These are phyloP conservation scores for Epirrhoe tristata DNA, from an alignment of 2,888 invertebrate species.

Conservation along the genomic window DNA sequence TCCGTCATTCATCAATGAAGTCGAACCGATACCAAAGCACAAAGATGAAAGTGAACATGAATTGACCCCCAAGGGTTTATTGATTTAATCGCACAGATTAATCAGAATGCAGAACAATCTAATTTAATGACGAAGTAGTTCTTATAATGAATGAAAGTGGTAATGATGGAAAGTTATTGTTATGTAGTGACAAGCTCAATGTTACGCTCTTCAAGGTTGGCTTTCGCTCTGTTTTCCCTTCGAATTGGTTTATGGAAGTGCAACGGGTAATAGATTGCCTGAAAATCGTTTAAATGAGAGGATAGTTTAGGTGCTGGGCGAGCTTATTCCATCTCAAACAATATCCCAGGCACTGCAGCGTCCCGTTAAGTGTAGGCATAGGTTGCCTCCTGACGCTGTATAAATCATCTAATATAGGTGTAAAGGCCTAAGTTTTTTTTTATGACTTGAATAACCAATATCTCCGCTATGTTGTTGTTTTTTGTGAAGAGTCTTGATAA, in stretches of 20 bases:
- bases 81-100: slow-evolving; percentile 55
- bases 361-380: no score
- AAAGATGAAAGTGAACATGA: slow-evolving; percentile 48
- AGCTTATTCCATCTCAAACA: no score
- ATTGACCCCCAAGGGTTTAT: slow-evolving; percentile 57
- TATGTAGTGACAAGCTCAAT: slow-evolving; percentile 30
- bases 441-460: no score
- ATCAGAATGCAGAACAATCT: slow-evolving; percentile 44
- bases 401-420: no score
- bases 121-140: slow-evolving; percentile 49
- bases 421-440: no score
- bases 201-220: slow-evolving; percentile 37
- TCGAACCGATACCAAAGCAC: slow-evolving; percentile 26
- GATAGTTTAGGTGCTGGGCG: no score
- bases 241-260: slow-evolving; percentile 29
- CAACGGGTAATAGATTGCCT: background rate
- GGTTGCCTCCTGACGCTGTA: no score
- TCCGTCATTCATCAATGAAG: slow-evolving; percentile 22
- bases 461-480: no score
- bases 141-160: slow-evolving; percentile 45
- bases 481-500: no score
- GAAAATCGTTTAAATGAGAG: background rate
- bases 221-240: slow-evolving; percentile 42
- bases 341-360: no score
- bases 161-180: slow-evolving; percentile 37